Evolutionary conservation across 2,113 vertebrate genomes (phyloP).

Genomic region (Caranx ignobilis): DNA sequence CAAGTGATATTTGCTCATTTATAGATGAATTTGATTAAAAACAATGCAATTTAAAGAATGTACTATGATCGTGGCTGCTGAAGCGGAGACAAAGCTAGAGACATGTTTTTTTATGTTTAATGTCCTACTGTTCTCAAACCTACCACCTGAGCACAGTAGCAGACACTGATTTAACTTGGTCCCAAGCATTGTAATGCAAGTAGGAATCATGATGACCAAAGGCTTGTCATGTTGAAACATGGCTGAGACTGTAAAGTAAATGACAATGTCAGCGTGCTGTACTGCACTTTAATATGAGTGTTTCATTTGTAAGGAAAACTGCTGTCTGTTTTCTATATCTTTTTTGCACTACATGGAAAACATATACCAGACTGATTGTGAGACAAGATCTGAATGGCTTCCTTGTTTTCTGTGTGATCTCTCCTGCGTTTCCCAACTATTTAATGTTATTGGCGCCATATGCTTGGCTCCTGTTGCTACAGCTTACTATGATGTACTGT

Average conservation of each 20-base stretch:
- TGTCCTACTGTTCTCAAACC: not conserved
- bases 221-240: constrained; percentile 33
- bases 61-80: not conserved
- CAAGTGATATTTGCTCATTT: not conserved
- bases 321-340: constrained; percentile 14
- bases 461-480: constrained; percentile 68
- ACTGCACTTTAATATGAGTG: not conserved
- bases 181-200: constrained; percentile 13
- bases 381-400: constrained; percentile 64
- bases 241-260: constrained; percentile 22
- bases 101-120: not conserved
- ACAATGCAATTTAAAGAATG: not conserved
- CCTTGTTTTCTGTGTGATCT: constrained; percentile 69
- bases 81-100: not conserved
- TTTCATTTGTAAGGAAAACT: not conserved
- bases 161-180: constrained; percentile 5
- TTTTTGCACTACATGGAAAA: constrained; percentile 31
- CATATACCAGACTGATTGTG: constrained; percentile 27
- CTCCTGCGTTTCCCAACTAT: constrained; percentile 58
- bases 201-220: constrained; percentile 17
- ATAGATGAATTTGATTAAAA: not conserved
- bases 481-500: constrained; percentile 52
- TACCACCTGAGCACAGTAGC: constrained; percentile 25
- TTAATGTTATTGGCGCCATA: constrained; percentile 76
- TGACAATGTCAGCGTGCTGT: not conserved